Evolutionary conservation across 2,113 vertebrate species (phyloP).

Genomic region (Marcusenius ussheri): DNA sequence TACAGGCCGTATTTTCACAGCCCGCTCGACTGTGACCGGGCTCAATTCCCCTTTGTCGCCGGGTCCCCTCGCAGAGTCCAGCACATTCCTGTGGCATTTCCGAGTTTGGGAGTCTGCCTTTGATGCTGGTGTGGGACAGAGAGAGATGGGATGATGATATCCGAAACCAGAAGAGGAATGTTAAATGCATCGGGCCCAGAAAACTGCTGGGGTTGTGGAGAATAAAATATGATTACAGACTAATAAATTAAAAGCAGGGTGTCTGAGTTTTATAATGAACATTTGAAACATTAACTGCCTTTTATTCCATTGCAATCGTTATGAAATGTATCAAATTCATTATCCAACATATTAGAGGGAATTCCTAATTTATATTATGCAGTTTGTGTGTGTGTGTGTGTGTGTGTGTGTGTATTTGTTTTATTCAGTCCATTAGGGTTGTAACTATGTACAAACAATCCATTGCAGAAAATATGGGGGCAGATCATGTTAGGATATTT

Average conservation of each 20-base stretch:
- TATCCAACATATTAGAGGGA: background rate
- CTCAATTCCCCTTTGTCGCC: background rate
- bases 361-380: background rate
- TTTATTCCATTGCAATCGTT: background rate
- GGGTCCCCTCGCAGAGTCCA: background rate
- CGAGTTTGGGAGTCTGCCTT: background rate
- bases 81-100: background rate
- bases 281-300: background rate
- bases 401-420: background rate
- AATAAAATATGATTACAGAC: background rate
- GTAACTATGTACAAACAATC: background rate
- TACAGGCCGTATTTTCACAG: background rate
- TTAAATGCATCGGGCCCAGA: background rate
- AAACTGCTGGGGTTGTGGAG: background rate
- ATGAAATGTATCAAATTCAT: background rate
- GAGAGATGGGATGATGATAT: background rate
- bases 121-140: background rate
- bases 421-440: background rate
- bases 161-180: background rate
- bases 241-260: background rate
- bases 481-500: background rate
- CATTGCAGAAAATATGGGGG: background rate
- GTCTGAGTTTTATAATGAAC: background rate
- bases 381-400: background rate
- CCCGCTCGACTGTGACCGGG: background rate